A percentile compares a stretch with the other conserved stretches of the same genome.
phyloP scores from a whole-genome alignment of 2,888 invertebrate genomes.

The Lagria hirta region DNA sequence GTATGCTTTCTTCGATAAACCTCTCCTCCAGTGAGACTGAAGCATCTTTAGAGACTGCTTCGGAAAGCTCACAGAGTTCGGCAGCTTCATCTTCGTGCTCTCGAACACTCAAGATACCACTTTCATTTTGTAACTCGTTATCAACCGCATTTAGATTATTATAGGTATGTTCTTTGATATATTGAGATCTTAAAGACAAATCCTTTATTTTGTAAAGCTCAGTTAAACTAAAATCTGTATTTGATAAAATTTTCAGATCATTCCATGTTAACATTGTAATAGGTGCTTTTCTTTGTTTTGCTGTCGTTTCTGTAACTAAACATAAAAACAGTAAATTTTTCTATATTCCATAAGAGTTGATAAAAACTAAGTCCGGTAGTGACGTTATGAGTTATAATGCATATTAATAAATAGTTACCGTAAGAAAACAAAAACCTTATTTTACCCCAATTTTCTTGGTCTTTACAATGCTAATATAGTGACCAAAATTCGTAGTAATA shows the following conservation, averaged over 20 bases:
- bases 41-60: too few relatives aligned
- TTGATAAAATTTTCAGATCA: conserved; percentile 66
- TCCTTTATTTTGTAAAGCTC: conserved; percentile 61
- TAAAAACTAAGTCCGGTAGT: too few relatives aligned
- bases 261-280: conserved; percentile 68
- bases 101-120: conserved; percentile 2
- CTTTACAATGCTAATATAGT: too few relatives aligned
- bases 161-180: conserved; percentile 46
- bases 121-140: conserved; percentile 1
- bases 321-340: too few relatives aligned
- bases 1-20: conserved; percentile 1
- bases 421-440: conserved; percentile 1
- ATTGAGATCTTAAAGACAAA: conserved; percentile 30
- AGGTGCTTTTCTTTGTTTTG: conserved; percentile 67
- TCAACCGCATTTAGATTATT: conserved; percentile 43
- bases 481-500: too few relatives aligned
- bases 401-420: too few relatives aligned
- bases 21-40: conserved; percentile 5
- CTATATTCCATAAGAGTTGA: too few relatives aligned
- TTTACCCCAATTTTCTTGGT: too few relatives aligned
- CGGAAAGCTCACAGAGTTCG: too few relatives aligned
- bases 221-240: conserved; percentile 58
- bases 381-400: too few relatives aligned
- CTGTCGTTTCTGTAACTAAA: conserved; percentile 61
- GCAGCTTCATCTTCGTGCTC: conserved; percentile 1